Evolutionary conservation across 2,797 vertebrate genomes (phyloP), one percentile per base, ranked within the genome.

Genomic region (Florisuga fusca): DNA sequence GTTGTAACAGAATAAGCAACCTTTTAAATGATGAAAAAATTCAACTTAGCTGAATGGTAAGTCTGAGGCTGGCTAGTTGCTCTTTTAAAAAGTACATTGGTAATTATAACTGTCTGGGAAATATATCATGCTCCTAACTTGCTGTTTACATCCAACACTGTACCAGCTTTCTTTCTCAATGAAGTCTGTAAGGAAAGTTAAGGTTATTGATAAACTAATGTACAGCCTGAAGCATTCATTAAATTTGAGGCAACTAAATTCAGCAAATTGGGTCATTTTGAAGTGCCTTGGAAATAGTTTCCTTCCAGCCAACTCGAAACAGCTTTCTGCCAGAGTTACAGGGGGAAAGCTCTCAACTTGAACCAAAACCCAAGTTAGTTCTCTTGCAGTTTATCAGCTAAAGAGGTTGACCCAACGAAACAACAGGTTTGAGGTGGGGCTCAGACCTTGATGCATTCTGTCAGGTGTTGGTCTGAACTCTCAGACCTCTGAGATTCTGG

Each of bases 201-300:
- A 66, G 46, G 15, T 64, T 76, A 29, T 10, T 63, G 63, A 59
- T 84, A 31, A 83, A 31, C 31, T 46, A 21, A 67, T 26, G 5
- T 51, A 69, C 31, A 76, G 80, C 45, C 91, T 87, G 67, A 88
- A 45, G 55, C 26, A 23, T 88, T 84, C 3, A 8, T 69, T 79
- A 53, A 68, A 80, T 62, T 77, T 63, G 64, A 89, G 90, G 84
- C 57, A 86, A 84, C n/a, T 73, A 17, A 89, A 66, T 87, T 90
- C 48, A 93, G 55, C 12, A 15, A 59, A 89, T 92, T 68, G 68
- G 84, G 85, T 94, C 17, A 29, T 80, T 88, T 93, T 76, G 4
- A 97, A 97, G 96, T 97, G 96, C 96, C 96, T 97, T 97, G 87
- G 88, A 93, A 67, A 82, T 25, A 46, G 71, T 84, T 95, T 94